phyloP scores from a whole-genome alignment of 2,888 invertebrate species.

The Itoplectis maculator region DNA sequence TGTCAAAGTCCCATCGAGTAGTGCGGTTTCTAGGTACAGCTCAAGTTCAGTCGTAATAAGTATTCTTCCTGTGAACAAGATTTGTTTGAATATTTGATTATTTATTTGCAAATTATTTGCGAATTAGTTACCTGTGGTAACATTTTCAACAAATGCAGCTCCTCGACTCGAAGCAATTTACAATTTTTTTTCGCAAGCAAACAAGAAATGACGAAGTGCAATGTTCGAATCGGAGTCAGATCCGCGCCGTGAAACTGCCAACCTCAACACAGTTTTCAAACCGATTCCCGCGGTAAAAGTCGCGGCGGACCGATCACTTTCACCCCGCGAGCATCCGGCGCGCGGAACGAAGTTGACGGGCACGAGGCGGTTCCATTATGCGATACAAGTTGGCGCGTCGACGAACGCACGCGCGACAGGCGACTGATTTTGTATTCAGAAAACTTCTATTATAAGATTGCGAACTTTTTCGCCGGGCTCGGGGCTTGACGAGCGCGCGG shows the following conservation, averaged over 20 bases:
- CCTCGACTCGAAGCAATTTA: too few species aligned
- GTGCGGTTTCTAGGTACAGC: neutral
- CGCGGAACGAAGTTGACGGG: neutral
- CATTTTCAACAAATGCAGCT: too few species aligned
- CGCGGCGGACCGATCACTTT: neutral
- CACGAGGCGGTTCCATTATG: constrained; percentile 73
- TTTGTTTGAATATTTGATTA: neutral
- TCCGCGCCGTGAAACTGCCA: neutral
- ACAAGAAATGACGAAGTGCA: too few species aligned
- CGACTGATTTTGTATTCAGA: constrained; percentile 80
- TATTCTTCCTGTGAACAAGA: neutral
- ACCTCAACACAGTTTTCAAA: neutral
- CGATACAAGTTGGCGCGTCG: constrained; percentile 73
- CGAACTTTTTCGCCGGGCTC: constrained; percentile 71
- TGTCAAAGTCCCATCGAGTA: too few species aligned
- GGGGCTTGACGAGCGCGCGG: constrained; percentile 43
- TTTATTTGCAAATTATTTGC: neutral
- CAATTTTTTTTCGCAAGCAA: too few species aligned
- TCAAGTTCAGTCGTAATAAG: neutral
- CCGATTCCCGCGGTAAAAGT: neutral
- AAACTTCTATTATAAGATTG: constrained; percentile 81
- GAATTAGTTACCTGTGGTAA: neutral
- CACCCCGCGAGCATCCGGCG: neutral
- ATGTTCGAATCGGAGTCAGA: too few species aligned
- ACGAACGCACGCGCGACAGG: constrained; percentile 66